Evolutionary conservation across 2,113 vertebrate species (phyloP), one percentile per base, ranked within the genome.

Genomic region (Podocnemis expansa): DNA sequence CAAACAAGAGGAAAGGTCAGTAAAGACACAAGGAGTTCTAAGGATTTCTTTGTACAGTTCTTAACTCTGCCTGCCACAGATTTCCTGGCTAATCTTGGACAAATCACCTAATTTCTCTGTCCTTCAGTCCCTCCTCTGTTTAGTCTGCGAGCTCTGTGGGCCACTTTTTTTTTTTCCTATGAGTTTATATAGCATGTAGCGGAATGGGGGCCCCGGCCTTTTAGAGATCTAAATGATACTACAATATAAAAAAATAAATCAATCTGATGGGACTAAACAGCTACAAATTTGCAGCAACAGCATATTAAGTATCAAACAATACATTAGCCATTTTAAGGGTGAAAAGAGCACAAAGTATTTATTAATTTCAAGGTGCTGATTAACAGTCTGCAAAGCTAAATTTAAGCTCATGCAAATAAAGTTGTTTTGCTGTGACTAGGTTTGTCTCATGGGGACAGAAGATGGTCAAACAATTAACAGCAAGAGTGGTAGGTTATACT

Each of bases 21-120:
- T 4, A 54, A 75, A 85, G 91, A 49, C 86, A 58, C 58, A 88
- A 1, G 1, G 49, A 88, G 91, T 45, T 86, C 90, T 75, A 78
- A 94, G 80, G 90, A 93, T 93, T 94, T 93, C 84, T 58, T 89
- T 82, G 91, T 82, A 94, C 85, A 47, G 80, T 95, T 96, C 94
- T 90, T 91, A 70, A 91, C 80, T 96, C 80, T 2, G 8, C 82
- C 87, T 2, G 8, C 82, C 87, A 55, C 78, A 94, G 91, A 29
- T 91, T 94, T 93, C 94, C 82, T 8, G 90, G 85, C 80, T 88
- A 94, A 90, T 54, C 83, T 49, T 75, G 87, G 8, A 41, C 90
- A 93, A 96, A 45, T 95, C 97, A 94, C 84, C 87, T 52, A 29
- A 93, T 91, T 54, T 67, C 80, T 95, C 87, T 67, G 34, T 73